A percentile compares a stretch with the other conserved stretches of the same genome.
phyloP scores from a whole-genome alignment of 1,140 invertebrate genomes.

The Littorina saxatilis region DNA sequence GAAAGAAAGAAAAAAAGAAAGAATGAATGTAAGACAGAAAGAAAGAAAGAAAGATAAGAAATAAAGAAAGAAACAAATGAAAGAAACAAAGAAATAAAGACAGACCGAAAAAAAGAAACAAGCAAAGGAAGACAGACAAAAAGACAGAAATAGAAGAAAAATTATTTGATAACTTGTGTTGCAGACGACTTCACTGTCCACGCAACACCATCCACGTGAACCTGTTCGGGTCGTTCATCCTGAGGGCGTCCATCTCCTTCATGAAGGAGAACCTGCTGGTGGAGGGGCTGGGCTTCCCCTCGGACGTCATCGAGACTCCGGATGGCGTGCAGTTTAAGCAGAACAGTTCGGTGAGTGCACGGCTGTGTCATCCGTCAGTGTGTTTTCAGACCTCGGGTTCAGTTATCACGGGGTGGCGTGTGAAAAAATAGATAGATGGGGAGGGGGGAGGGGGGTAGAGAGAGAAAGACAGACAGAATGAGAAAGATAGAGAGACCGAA shows the following conservation, averaged over 20 bases:
- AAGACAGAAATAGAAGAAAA: too few species aligned
- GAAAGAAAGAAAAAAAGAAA: too few species aligned
- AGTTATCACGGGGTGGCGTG: not conserved
- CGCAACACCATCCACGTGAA: constrained; percentile 84
- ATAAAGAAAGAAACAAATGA: too few species aligned
- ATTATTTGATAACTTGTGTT: not conserved
- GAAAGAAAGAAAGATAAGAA: too few species aligned
- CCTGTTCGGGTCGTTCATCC: constrained; percentile 83
- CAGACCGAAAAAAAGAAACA: too few species aligned
- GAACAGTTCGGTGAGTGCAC: constrained; percentile 50
- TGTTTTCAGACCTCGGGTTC: too few species aligned
- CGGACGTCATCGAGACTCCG: constrained; percentile 57
- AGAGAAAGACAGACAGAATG: too few species aligned
- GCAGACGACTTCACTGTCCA: constrained; percentile 80
- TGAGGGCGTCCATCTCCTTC: constrained; percentile 80
- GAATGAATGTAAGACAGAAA: too few species aligned
- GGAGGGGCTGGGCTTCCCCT: constrained; percentile 78
- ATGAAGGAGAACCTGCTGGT: constrained; percentile 80
- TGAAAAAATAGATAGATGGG: not conserved
- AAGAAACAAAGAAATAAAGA: too few species aligned
- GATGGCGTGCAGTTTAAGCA: constrained; percentile 43
- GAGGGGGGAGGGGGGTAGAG: not conserved
- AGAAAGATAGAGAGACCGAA: too few species aligned
- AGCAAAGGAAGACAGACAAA: too few species aligned
- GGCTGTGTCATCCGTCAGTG: too few species aligned